Conservation (phyloP, 2,797 vertebrate species). For the Siniperca undulata region DNA sequence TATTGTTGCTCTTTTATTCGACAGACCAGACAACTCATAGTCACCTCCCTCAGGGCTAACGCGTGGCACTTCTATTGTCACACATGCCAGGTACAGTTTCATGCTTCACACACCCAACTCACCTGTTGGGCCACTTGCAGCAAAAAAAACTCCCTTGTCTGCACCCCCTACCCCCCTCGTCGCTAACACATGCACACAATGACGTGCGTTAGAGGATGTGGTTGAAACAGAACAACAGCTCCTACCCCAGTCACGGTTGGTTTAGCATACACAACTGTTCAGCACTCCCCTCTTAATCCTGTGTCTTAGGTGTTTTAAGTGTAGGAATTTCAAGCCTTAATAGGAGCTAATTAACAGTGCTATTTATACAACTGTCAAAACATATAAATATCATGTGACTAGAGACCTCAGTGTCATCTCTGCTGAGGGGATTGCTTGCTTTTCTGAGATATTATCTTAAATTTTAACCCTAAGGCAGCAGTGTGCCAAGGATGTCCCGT, state of each 20-base stretch:
- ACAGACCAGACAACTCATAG: constrained; percentile 40
- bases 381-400: constrained; percentile 44
- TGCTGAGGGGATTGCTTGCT: constrained; percentile 15
- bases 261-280: constrained; percentile 54
- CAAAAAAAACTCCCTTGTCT: constrained; percentile 54
- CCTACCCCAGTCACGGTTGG: constrained; percentile 48
- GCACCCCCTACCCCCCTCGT: constrained; percentile 16
- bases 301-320: constrained; percentile 46
- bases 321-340: constrained; percentile 48
- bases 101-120: constrained; percentile 75
- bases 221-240: constrained; percentile 69
- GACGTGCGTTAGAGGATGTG: constrained; percentile 74
- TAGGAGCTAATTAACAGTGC: constrained; percentile 48
- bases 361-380: constrained; percentile 64
- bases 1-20: constrained; percentile 42
- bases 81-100: constrained; percentile 74
- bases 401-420: constrained; percentile 12
- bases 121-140: constrained; percentile 82
- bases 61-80: constrained; percentile 77
- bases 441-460: constrained; percentile 32
- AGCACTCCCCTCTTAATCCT: constrained; percentile 47
- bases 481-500: constrained; percentile 47
- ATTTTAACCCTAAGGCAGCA: constrained; percentile 40
- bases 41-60: constrained; percentile 66
- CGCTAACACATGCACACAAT: constrained; percentile 46